These are phyloP conservation scores for Camelus dromedarius DNA, from an alignment of 2,113 vertebrate species.

Conservation along the genomic window DNA sequence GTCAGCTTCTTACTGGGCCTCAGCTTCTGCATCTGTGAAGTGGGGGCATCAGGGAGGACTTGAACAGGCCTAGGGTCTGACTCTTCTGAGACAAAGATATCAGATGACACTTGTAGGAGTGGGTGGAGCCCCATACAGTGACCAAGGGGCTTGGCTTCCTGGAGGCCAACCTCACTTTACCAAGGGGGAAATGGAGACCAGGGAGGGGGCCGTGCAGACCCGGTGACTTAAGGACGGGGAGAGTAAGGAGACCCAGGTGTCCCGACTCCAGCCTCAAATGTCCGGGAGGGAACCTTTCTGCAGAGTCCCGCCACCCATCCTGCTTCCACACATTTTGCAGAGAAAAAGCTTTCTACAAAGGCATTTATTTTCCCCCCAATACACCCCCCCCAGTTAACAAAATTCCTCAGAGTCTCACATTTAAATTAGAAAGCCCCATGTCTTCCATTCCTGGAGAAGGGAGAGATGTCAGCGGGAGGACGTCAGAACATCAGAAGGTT, in stretches of 20 bases:
- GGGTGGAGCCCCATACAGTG: neutral
- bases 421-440: conserved; percentile 74
- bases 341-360: conserved; percentile 54
- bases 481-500: neutral
- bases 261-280: neutral
- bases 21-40: neutral
- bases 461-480: neutral
- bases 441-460: neutral
- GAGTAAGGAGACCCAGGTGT: neutral
- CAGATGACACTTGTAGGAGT: neutral
- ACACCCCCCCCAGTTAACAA: conserved; percentile 65
- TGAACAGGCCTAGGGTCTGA: neutral
- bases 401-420: conserved; percentile 68
- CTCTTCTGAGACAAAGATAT: neutral
- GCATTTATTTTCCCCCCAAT: conserved; percentile 83
- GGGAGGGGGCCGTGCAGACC: neutral
- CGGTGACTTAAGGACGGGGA: neutral
- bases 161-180: neutral
- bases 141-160: neutral
- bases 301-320: neutral
- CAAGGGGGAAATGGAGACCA: neutral
- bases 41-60: neutral
- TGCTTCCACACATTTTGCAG: neutral
- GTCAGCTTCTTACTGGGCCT: neutral
- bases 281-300: neutral